A percentile compares a stretch with the other conserved stretches of the same genome.
These are phyloP conservation scores for Suncus etruscus DNA, from an alignment of 2,113 vertebrate genomes.

Conservation along the genomic window DNA sequence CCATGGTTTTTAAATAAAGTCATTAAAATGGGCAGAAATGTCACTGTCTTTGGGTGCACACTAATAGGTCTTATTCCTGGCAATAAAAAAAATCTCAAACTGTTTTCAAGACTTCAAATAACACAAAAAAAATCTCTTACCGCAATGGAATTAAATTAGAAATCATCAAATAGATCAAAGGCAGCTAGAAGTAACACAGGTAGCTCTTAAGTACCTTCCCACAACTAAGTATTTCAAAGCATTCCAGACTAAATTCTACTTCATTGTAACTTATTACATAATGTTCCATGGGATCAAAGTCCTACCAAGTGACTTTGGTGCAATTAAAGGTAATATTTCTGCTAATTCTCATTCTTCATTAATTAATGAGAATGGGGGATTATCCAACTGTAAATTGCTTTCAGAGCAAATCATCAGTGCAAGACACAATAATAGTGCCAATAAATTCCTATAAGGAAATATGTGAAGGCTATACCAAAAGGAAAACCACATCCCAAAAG, in stretches of 20 bases:
- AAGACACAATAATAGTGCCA: background rate
- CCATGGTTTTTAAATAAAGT: too few species aligned
- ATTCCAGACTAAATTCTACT: background rate
- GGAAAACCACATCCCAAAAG: background rate
- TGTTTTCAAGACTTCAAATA: background rate
- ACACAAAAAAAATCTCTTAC: background rate
- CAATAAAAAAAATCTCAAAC: background rate
- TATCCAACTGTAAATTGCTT: background rate
- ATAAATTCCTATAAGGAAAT: background rate
- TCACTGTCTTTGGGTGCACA: too few species aligned
- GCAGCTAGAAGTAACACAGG: background rate
- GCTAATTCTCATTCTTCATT: background rate
- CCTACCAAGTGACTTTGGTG: background rate
- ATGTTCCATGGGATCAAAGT: background rate
- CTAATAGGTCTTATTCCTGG: background rate
- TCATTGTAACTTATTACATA: background rate
- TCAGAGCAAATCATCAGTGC: background rate
- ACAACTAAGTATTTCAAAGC: background rate
- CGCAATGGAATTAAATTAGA: slow-evolving; percentile 2
- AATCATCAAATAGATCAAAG: slow-evolving; percentile 17
- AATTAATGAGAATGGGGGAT: background rate
- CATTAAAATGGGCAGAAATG: too few species aligned
- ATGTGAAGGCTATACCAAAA: background rate
- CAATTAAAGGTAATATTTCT: slow-evolving; percentile 5
- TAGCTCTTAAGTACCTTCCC: background rate